Evolutionary conservation across 2,888 invertebrate species (phyloP).

Genomic region (Cheilosia vernalis): DNA sequence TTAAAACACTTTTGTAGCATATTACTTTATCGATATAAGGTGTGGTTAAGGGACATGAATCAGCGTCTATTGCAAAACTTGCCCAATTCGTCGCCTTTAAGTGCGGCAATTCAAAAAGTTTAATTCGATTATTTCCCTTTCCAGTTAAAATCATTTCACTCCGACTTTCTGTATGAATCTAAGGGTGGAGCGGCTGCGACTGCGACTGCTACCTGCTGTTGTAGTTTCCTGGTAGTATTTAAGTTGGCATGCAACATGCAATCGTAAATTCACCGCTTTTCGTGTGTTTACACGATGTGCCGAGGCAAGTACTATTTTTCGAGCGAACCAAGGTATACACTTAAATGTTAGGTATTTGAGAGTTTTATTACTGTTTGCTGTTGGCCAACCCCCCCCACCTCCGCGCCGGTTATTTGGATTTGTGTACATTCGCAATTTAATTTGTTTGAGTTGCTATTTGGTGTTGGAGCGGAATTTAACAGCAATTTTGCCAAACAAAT

Average conservation of each 20-base stretch:
- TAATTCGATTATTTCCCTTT: no score
- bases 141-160: slow-evolving; percentile 7
- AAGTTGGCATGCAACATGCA: slow-evolving; percentile 54
- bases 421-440: not conserved
- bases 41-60: not conserved
- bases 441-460: slow-evolving; percentile 6
- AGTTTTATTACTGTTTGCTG: slow-evolving; percentile 16
- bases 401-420: not conserved
- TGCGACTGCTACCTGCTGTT: not conserved
- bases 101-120: no score
- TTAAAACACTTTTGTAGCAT: not conserved
- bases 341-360: slow-evolving; percentile 21
- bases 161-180: slow-evolving; percentile 4
- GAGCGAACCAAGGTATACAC: not conserved
- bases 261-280: slow-evolving; percentile 32
- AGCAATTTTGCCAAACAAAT: slow-evolving; percentile 6
- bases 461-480: not conserved
- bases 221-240: not conserved
- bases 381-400: not conserved
- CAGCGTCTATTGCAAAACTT: no score
- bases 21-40: not conserved
- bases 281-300: slow-evolving; percentile 20
- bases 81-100: no score
- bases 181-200: not conserved
- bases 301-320: slow-evolving; percentile 22